Percentiles rank a stretch among this genome's conserved stretches.
Conservation (phyloP, 2,888 invertebrate genomes). For the Rhamnusium bicolor region DNA sequence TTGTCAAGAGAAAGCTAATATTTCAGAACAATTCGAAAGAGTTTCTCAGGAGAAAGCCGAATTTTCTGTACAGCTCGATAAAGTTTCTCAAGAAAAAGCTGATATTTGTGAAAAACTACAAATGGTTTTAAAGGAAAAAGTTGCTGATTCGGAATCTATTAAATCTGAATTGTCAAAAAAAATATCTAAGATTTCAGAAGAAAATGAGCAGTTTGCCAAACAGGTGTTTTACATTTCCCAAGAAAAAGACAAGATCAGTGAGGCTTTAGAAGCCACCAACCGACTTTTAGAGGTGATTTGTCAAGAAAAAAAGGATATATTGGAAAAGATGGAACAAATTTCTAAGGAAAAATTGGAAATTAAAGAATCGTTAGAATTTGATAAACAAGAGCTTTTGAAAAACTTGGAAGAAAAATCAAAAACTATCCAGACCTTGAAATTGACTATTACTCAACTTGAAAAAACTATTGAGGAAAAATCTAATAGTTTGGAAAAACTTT, state of each 20-base stretch:
- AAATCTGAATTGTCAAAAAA: slow-evolving; percentile 2
- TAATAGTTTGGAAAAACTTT: slow-evolving; percentile 35
- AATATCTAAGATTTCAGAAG: not conserved
- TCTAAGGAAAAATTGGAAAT: slow-evolving; percentile 3
- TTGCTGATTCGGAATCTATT: slow-evolving; percentile 33
- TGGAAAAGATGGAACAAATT: slow-evolving; percentile 27
- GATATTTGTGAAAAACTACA: slow-evolving; percentile 8
- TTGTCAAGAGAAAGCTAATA: slow-evolving; percentile 26
- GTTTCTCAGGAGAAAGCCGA: slow-evolving; percentile 41
- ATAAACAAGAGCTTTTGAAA: slow-evolving; percentile 8
- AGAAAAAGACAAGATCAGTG: not conserved
- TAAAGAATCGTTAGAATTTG: not conserved
- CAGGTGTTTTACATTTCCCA: not conserved
- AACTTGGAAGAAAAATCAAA: slow-evolving; percentile 41
- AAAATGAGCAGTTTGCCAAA: not conserved
- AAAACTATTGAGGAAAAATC: slow-evolving; percentile 39
- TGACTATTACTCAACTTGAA: slow-evolving; percentile 31
- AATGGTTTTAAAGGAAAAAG: slow-evolving; percentile 31
- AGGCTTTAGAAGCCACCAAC: not conserved
- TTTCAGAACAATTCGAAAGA: slow-evolving; percentile 43
- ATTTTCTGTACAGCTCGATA: slow-evolving; percentile 46
- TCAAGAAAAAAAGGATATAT: slow-evolving; percentile 20
- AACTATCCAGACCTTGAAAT: slow-evolving; percentile 32
- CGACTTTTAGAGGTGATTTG: not conserved
- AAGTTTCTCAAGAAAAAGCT: slow-evolving; percentile 43